These are phyloP conservation scores for Falco rusticolus DNA, from an alignment of 2,797 vertebrate species.

Conservation along the genomic window DNA sequence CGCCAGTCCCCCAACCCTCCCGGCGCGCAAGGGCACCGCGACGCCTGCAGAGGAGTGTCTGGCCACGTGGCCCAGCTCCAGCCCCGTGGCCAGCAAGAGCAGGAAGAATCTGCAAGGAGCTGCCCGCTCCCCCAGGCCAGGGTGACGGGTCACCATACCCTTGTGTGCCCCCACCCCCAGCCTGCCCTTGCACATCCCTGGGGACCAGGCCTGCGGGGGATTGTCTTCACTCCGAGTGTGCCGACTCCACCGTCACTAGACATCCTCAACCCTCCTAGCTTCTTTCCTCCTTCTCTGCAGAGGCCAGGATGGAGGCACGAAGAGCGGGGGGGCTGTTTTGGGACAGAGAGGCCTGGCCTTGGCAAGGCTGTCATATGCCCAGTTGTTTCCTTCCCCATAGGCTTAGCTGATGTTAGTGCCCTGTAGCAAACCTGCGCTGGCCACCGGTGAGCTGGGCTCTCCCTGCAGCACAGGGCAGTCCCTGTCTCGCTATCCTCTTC, in stretches of 20 bases:
- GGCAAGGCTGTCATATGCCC: not conserved
- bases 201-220: not conserved
- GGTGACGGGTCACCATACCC: not conserved
- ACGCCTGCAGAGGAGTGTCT: constrained; percentile 54
- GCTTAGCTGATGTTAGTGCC: constrained; percentile 7
- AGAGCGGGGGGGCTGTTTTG: not conserved
- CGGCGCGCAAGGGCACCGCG: constrained; percentile 17
- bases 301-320: not conserved
- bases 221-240: not conserved
- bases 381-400: not conserved
- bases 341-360: not conserved
- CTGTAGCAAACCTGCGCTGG: constrained; percentile 37
- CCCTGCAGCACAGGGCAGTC: not conserved
- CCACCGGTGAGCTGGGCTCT: not conserved
- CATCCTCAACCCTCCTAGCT: not conserved
- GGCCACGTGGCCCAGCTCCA: constrained; percentile 28
- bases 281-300: not conserved
- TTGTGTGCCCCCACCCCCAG: not conserved
- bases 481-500: not conserved
- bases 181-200: not conserved
- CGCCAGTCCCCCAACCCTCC: constrained; percentile 44
- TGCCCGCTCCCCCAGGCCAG: constrained; percentile 47
- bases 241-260: not conserved
- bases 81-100: constrained; percentile 51
- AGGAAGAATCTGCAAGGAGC: constrained; percentile 61